These are phyloP conservation scores for Rousettus leschenaultii DNA, from an alignment of 2,113 vertebrate genomes.

Conservation along the genomic window DNA sequence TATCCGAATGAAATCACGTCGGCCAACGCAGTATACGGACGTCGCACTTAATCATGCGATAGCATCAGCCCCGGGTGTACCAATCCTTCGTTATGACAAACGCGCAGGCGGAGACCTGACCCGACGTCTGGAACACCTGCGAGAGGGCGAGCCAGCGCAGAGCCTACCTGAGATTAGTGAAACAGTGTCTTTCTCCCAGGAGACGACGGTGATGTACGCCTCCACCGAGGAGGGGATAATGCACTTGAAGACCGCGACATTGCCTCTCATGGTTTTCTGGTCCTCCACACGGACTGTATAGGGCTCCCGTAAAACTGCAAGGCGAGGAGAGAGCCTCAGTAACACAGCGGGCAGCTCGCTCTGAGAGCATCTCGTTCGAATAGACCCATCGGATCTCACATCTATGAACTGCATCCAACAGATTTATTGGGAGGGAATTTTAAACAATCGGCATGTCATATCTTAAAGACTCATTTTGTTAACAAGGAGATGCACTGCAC, in stretches of 20 bases:
- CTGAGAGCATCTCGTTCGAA: rapidly evolving
- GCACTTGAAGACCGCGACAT: conserved; percentile 99
- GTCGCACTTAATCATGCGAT: not conserved
- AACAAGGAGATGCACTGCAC: not conserved
- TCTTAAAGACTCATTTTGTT: not conserved
- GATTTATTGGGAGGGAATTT: no score
- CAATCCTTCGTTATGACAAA: not conserved
- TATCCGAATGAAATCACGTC: not conserved
- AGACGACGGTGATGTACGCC: conserved; percentile 97
- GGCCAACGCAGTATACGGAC: not conserved
- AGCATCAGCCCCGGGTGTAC: not conserved
- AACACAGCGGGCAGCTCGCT: not conserved
- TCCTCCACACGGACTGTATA: conserved; percentile 99
- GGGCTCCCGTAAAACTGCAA: conserved; percentile 96
- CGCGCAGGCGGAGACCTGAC: not conserved
- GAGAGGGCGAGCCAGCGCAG: not conserved
- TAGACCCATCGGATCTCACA: rapidly evolving
- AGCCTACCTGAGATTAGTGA: conserved; percentile 98
- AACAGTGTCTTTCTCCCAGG: conserved; percentile 99
- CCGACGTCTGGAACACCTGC: rapidly evolving
- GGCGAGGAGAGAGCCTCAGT: not conserved
- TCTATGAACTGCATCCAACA: rapidly evolving
- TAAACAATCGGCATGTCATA: not conserved
- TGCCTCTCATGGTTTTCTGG: conserved; percentile 99
- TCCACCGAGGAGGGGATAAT: conserved; percentile 99